Percentiles rank a stretch among this genome's conserved stretches.
Conservation (phyloP, 1,140 invertebrate genomes). For the Bombus fervidus region DNA sequence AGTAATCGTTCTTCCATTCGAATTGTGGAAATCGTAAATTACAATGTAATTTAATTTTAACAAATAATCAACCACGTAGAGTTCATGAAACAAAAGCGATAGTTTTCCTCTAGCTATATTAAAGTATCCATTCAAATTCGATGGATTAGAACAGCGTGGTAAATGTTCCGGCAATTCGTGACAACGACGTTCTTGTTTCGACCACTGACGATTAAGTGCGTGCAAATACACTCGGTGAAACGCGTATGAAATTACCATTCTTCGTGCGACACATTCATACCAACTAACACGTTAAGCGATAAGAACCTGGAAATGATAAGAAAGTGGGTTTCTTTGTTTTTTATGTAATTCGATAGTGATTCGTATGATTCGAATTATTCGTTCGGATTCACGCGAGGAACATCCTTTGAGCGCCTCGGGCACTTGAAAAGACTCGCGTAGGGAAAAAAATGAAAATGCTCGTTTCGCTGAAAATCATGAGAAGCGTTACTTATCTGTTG, state of each 20-base stretch:
- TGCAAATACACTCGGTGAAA: background rate
- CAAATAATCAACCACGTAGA: background rate
- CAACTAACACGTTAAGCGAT: background rate
- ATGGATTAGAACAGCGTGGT: background rate
- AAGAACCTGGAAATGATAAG: background rate
- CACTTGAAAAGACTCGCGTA: no score
- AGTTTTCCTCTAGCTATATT: background rate
- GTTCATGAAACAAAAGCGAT: background rate
- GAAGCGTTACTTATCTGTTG: background rate
- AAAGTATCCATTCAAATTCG: background rate
- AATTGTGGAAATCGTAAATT: background rate
- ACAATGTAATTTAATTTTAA: background rate
- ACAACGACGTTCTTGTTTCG: background rate
- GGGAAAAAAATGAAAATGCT: background rate
- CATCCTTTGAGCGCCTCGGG: no score
- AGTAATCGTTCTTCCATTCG: background rate
- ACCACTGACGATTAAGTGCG: background rate
- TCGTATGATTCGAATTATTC: background rate
- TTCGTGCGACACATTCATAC: background rate
- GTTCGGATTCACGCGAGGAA: background rate
- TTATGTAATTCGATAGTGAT: background rate
- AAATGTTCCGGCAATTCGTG: background rate
- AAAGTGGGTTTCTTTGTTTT: background rate
- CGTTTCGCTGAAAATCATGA: slow-evolving; percentile 14
- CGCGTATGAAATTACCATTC: background rate